Evolutionary conservation across 2,113 vertebrate species (phyloP), one percentile per base, ranked within the genome.

Genomic region (Eretmochelys imbricata): DNA sequence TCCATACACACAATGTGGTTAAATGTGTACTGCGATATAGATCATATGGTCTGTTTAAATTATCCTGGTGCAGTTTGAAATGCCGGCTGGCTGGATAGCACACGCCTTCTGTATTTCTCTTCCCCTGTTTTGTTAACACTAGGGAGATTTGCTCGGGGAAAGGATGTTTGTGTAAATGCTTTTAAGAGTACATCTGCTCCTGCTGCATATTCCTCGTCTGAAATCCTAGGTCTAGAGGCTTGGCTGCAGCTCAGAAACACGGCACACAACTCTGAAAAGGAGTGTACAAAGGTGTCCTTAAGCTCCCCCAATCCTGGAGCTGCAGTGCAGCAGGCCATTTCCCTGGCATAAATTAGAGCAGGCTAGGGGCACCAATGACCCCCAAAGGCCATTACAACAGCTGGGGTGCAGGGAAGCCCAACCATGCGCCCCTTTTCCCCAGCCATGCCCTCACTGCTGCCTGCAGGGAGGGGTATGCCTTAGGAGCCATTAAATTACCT

Each of bases 331-430:
- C 6, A 3, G 57, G 27, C 57, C 57, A 62, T 25, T 62, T 31
- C 57, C 25, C 55, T 19, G 35, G 31, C 35, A 8, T n/a, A 69
- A 19, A n/a, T 69, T 19, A 57, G 25, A 57, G 55, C 55, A 57
- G 55, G 10, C 9, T 27, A 14, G 29, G 59, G 59, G n/a, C n/a
- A 38, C 69, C 17, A 72, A n/a, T 35, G 38, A 75, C 72, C 22
- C 38, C 72, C 24, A 65, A 72, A 72, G 38, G 20, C 42, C 25
- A 48, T 29, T 27, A 6, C 75, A 48, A 69, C 76, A 55, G 82
- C 88, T 11, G 46, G 46, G 46, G 14, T 19, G 93, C 92, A 86
- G 89, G 75, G 91, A 96, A 88, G 31, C 88, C 93, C 6, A 1
- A 59, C 2, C 14, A 9, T 35, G 14, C 8, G 0, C 62, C 35